Percentiles rank a stretch among this genome's conserved stretches.
These are phyloP conservation scores for Mionectes olivaceus DNA, from an alignment of 2,797 vertebrate genomes.

Conservation along the genomic window DNA sequence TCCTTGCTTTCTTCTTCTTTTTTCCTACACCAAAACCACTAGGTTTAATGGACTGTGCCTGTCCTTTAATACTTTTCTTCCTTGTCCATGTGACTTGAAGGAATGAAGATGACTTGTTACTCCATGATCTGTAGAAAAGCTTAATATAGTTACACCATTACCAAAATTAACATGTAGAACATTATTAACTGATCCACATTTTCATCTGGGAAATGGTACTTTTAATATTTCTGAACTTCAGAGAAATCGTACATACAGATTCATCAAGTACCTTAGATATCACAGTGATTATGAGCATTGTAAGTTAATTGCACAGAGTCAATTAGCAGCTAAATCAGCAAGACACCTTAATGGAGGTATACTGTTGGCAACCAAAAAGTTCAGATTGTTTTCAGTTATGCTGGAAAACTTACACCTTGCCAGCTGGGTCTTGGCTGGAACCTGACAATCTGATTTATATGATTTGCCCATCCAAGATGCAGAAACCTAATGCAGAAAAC, in stretches of 20 bases:
- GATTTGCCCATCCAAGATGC: background rate
- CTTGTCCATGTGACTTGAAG: background rate
- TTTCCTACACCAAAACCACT: background rate
- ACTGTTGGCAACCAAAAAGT: background rate
- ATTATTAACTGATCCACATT: constrained; percentile 14
- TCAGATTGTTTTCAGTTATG: background rate
- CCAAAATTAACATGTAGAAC: constrained; percentile 9
- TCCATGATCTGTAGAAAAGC: background rate
- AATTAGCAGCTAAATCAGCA: constrained; percentile 29
- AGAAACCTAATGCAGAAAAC: background rate
- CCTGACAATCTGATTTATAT: background rate
- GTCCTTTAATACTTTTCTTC: background rate
- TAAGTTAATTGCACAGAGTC: background rate
- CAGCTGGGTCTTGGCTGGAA: background rate
- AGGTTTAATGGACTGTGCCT: background rate
- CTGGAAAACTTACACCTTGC: background rate
- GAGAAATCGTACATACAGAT: background rate
- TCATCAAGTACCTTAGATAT: background rate
- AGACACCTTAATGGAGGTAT: constrained; percentile 8
- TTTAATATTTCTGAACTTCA: background rate
- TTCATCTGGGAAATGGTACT: constrained; percentile 14
- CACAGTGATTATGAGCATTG: background rate
- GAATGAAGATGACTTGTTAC: background rate
- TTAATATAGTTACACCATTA: constrained; percentile 28
- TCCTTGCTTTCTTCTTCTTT: background rate